A percentile compares a stretch with the other conserved stretches of the same genome.
Evolutionary conservation across 2,113 vertebrate genomes (phyloP).

Genomic region (Leptocoma aspasia): DNA sequence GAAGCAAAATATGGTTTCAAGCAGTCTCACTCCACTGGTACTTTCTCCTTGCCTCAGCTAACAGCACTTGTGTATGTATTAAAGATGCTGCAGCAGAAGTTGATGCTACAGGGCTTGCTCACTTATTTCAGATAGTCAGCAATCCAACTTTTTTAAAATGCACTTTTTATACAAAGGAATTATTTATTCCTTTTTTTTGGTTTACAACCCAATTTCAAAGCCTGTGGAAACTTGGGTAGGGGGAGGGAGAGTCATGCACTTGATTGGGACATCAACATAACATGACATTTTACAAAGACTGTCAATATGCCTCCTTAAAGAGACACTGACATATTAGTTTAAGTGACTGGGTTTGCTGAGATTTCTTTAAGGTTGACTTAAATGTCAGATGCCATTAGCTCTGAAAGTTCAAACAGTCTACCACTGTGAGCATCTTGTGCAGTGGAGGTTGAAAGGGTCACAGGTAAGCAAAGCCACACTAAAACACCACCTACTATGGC

Average conservation of each 20-base stretch:
- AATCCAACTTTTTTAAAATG: not conserved
- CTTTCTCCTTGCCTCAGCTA: slow-evolving; percentile 58
- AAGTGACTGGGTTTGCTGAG: slow-evolving; percentile 61
- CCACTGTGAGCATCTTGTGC: slow-evolving; percentile 20
- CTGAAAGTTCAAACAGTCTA: slow-evolving; percentile 49
- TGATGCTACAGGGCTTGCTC: slow-evolving; percentile 54
- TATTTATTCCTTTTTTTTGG: slow-evolving; percentile 22
- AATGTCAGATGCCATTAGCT: slow-evolving; percentile 71
- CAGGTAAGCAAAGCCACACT: slow-evolving; percentile 25
- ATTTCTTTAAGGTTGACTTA: slow-evolving; percentile 71
- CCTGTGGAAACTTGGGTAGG: not conserved
- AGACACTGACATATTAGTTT: slow-evolving; percentile 43
- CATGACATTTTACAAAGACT: slow-evolving; percentile 32
- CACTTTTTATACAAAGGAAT: slow-evolving; percentile 6
- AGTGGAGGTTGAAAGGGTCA: slow-evolving; percentile 56
- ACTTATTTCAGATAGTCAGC: slow-evolving; percentile 48
- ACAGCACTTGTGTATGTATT: slow-evolving; percentile 19
- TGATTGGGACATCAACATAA: slow-evolving; percentile 56
- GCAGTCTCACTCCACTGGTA: slow-evolving; percentile 22
- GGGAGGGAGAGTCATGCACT: not conserved
- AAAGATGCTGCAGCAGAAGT: slow-evolving; percentile 48
- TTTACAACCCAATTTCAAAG: slow-evolving; percentile 34
- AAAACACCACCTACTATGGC: not conserved
- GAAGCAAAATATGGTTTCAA: slow-evolving; percentile 67
- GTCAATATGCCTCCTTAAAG: slow-evolving; percentile 63